Base-by-base conservation (phyloP, 37 sponge, comb jelly and placozoan species). In the Bolinopsis microptera region DNA sequence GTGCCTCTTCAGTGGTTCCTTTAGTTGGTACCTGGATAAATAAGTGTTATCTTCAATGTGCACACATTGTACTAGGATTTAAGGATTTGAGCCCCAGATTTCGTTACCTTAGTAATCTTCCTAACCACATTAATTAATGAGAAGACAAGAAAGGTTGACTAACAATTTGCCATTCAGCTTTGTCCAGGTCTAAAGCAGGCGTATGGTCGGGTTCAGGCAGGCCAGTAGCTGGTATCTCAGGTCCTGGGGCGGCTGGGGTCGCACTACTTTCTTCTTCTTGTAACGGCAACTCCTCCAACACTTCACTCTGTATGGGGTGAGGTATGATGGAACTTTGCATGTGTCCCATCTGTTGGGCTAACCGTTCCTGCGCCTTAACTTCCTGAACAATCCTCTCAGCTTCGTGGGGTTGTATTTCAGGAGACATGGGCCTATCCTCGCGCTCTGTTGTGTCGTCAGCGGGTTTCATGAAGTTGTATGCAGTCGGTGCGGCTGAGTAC, bases 191-290 rank as follows among this genome's bases (percentile, higher is more conserved):
- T 39, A 38, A 9, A 30, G 90, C 90, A 1, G 90, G 90, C 0
- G 61, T 86, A 13, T 22, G n/a, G 61, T 86, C 90, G 22, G 90
- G 90, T 39, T 86, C 90, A 27, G 90, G 90, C 0, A 86, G 61
- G 26, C 90, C 90, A 5, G 90, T 86, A 26, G 41, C 90, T 9
- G 90, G 90, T 39, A 86, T 86, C 61, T 86, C 90, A n/a, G 90
- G 90, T 28, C 90, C 90, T 38, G 80, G 80, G 21, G 80, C 80
- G 0, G 80, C 35, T n/a, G n/a, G n/a, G 9, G 61, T 18, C 61
- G 13, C 13, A 48, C 5, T 13, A 18, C 13, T 13, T 5, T 48
- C 61, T 48, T 48, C 61, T 18, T 48, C 61, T 48, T 48, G 61
- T 5, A 48, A 13, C 61, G 61, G 61, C 13, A 48, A 13, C 61